Evolutionary conservation across 2,113 vertebrate species (phyloP).

Genomic region (Hippocampus mohnikei): DNA sequence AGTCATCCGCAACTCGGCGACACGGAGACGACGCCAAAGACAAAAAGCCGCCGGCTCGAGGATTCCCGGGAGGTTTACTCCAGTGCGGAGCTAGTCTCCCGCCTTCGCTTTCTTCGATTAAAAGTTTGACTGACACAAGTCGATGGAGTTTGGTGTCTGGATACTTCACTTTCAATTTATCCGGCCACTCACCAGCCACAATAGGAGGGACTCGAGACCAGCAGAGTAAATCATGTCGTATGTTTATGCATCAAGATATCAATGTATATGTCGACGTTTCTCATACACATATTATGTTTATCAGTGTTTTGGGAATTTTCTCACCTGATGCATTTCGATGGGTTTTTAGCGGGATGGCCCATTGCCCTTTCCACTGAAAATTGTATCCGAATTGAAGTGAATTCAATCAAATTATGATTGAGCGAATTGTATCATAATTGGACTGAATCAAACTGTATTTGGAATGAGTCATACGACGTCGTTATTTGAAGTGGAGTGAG

Average conservation of each 20-base stretch:
- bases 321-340: too few species aligned
- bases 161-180: neutral
- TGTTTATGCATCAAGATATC: too few species aligned
- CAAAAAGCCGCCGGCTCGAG: slow-evolving; percentile 3
- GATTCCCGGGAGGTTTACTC: slow-evolving; percentile 3
- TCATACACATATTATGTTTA: too few species aligned
- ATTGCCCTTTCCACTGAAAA: neutral
- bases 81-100: neutral
- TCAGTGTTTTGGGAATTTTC: too few species aligned
- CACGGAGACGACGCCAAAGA: neutral
- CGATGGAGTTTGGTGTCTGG: neutral
- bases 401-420: neutral
- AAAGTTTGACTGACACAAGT: neutral
- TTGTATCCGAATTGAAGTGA: neutral
- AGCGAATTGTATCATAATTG: neutral
- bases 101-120: neutral
- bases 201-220: neutral
- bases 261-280: too few species aligned
- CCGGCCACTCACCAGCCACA: neutral
- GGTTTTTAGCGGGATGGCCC: too few species aligned
- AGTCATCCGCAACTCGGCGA: neutral
- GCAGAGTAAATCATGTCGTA: neutral
- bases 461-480: neutral
- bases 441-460: neutral
- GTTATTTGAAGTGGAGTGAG: neutral